phyloP scores from a whole-genome alignment of 2,797 vertebrate genomes.

The Hippopotamyrus pictus region DNA sequence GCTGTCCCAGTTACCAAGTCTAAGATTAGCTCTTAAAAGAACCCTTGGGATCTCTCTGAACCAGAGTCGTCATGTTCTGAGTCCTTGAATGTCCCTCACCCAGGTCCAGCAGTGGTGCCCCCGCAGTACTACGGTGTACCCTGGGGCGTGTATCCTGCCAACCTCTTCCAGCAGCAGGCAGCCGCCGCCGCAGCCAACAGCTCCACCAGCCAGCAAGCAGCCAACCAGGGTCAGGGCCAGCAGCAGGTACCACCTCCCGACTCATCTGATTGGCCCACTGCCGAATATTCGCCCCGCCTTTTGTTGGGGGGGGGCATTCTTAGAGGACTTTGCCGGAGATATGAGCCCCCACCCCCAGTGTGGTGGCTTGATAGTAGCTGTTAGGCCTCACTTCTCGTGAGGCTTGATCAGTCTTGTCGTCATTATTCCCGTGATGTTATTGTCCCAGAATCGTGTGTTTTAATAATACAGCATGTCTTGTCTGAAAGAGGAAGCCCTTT shows the following conservation, averaged over 20 bases:
- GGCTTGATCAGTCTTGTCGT: background rate
- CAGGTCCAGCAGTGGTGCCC: constrained; percentile 91
- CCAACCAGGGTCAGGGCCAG: constrained; percentile 84
- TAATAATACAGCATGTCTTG: background rate
- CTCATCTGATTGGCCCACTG: background rate
- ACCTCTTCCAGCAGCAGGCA: constrained; percentile 93
- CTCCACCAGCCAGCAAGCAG: constrained; percentile 85
- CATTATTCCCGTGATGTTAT: background rate
- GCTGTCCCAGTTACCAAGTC: background rate
- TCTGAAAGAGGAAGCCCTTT: background rate
- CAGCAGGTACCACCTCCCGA: constrained; percentile 67
- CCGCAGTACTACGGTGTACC: constrained; percentile 97
- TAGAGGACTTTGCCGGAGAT: background rate
- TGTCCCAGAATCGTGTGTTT: background rate
- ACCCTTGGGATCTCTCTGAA: background rate
- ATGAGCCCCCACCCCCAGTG: background rate
- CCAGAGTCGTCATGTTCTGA: background rate
- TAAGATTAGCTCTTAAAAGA: background rate
- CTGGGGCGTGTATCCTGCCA: constrained; percentile 96
- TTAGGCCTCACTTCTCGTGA: background rate
- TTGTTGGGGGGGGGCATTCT: background rate
- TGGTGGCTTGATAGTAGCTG: background rate
- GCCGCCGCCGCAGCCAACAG: constrained; percentile 76
- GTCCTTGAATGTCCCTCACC: background rate
- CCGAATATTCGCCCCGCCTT: background rate